Base-by-base conservation (phyloP, 2,797 vertebrate genomes). In the Hephaestus fuliginosus region DNA sequence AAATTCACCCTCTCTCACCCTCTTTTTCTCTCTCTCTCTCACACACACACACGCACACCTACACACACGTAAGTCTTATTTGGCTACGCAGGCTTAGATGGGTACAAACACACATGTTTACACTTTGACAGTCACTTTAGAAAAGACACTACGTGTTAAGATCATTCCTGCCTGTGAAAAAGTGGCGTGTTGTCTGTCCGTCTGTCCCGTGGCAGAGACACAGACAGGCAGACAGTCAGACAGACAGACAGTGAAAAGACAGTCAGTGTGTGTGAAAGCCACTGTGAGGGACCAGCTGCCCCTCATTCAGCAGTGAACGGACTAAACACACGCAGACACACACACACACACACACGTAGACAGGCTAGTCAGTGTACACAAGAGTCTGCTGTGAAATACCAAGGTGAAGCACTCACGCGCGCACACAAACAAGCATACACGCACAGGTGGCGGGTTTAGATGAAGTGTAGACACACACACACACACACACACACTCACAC, bases 21-120 rank as follows among this genome's bases (percentile, higher is more conserved):
- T 33, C 30, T 33, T 33, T 33, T 33, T 33, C 30, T 33, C 30
- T 33, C 30, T 33, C 30, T 33, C 30, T 33, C 30, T 3, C 30
- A 33, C 30, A 33, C 30, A 33, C 30, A 33, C 43, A 64, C 67
- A 51, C 74, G 12, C 67, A 2, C 48, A 62, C 71, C 62, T 56
- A 76, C 61, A 74, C 85, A 81, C 70, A 79, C 86, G 84, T 86
- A 75, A 62, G 39, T 89, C 86, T 89, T 94, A 92, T 95, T 95
- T 94, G 95, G 94, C 94, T 95, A 95, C 91, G 89, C 92, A 93
- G 92, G 92, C 88, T 93, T 92, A 88, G 84, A 95, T 95, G 95
- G 92, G 91, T 94, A 95, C 92, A 95, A 95, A 95, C 93, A 89
- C 85, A 91, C 86, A 75, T 70, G 81, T 89, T 91, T 88, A 90